Base-by-base conservation (phyloP, 2,113 vertebrate species). In the Nansenia antarctica region DNA sequence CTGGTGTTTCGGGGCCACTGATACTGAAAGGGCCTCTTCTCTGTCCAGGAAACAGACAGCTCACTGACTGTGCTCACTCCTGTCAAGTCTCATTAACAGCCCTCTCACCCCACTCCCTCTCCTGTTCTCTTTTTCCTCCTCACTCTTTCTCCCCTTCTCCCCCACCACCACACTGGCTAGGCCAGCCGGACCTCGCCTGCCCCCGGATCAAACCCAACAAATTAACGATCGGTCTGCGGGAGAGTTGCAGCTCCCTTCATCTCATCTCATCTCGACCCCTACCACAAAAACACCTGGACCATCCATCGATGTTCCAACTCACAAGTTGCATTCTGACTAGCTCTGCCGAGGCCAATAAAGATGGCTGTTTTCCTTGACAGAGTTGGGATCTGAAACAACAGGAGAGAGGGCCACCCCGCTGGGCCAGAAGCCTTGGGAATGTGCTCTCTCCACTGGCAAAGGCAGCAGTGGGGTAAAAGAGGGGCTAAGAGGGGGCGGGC, bases 31-130 rank as follows among this genome's bases (percentile, higher is more conserved):
- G 70, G 71, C 75, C 59, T 68, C 42, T n/a, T 77, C 78, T 88
- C 72, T 85, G 82, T 82, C 54, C 75, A 71, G 72, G 62, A 86
- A 87, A 90, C 87, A 90, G 79, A 78, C 84, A 62, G 72, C 83
- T 85, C 81, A 83, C 84, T 85, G 80, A 90, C 81, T 81, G 80
- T 86, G 87, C 82, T 90, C 86, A 89, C 74, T 89, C 75, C 86
- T 90, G 88, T 91, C 86, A 90, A 70, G n/a, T 84, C 79, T 70
- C 72, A 86, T 90, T 89, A 92, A 77, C 65, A 58, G 62, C 64
- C 73, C 64, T 67, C 80, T 63, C 71, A 62, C 31, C 65, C 55
- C 65, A 55, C 61, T 59, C 35, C 79, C 74, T 66, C 53, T 77
- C 55, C 30, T 61, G 29, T 55, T 6, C 27, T 20, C 26, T 20